Conservation (phyloP, 2,113 vertebrate genomes). For the Pygoscelis antarcticus region DNA sequence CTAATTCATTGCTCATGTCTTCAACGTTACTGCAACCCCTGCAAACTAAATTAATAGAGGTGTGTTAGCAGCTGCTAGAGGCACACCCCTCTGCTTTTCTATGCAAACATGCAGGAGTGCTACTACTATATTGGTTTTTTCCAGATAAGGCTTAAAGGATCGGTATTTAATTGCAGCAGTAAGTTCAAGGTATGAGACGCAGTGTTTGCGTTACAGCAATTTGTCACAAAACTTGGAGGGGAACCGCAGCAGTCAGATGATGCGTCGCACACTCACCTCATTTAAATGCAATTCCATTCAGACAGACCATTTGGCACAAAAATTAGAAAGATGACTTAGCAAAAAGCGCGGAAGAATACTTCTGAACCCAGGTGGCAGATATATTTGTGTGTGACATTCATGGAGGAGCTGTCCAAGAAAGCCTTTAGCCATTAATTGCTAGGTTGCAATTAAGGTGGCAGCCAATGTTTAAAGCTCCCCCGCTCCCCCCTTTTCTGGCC, state of each 20-base stretch:
- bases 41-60: neutral
- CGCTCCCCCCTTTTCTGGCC: neutral
- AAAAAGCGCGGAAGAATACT: neutral
- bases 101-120: neutral
- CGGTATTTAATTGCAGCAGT: slow-evolving; percentile 29
- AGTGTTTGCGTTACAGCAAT: neutral
- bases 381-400: neutral
- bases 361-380: neutral
- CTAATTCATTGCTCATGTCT: neutral
- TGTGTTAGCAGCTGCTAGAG: neutral
- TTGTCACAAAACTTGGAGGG: slow-evolving; percentile 8
- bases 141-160: slow-evolving; percentile 40
- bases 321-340: slow-evolving; percentile 32
- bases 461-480: neutral
- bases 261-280: slow-evolving; percentile 7
- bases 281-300: slow-evolving; percentile 44
- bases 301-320: slow-evolving; percentile 14
- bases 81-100: neutral
- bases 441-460: slow-evolving; percentile 5
- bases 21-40: neutral
- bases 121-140: neutral
- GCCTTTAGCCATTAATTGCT: neutral
- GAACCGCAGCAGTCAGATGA: neutral
- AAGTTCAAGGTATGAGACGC: neutral
- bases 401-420: neutral